A percentile compares a stretch with the other conserved stretches of the same genome.
phyloP scores from a whole-genome alignment of 2,888 invertebrate species.

The Coleophora deauratella region DNA sequence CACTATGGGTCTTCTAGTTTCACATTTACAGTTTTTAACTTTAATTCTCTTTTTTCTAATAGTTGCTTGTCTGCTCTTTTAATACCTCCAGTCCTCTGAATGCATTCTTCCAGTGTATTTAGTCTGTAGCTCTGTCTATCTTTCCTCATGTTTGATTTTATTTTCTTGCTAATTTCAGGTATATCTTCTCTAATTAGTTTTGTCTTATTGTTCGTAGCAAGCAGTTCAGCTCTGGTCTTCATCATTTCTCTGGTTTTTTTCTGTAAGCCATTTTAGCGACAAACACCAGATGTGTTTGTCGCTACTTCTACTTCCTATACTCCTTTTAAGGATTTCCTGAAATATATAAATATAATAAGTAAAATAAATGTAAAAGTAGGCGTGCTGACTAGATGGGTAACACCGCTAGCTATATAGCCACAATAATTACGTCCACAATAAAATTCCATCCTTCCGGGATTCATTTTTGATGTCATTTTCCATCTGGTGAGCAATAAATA shows the following conservation, averaged over 20 bases:
- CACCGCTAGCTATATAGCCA: too few relatives aligned
- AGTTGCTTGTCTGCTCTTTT: slow-evolving; percentile 18
- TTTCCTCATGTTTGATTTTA: slow-evolving; percentile 14
- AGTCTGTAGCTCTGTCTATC: slow-evolving; percentile 11
- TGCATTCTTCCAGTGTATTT: slow-evolving; percentile 12
- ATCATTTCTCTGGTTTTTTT: slow-evolving; percentile 4
- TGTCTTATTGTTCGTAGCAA: neutral
- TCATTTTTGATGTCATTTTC: too few relatives aligned
- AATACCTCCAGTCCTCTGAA: slow-evolving; percentile 16
- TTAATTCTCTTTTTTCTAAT: slow-evolving; percentile 8
- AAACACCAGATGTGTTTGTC: too few relatives aligned
- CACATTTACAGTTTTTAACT: slow-evolving; percentile 5
- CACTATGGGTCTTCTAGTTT: slow-evolving; percentile 4
- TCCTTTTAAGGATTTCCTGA: too few relatives aligned
- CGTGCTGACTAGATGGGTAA: too few relatives aligned
- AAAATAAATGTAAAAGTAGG: too few relatives aligned
- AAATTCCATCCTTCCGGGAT: too few relatives aligned
- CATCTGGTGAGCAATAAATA: too few relatives aligned
- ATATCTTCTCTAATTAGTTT: slow-evolving; percentile 3
- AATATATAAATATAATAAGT: too few relatives aligned
- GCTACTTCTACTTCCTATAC: too few relatives aligned
- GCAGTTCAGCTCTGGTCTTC: neutral
- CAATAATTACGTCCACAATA: too few relatives aligned
- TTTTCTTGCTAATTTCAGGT: slow-evolving; percentile 15
- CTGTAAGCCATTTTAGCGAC: neutral